A percentile compares a stretch with the other conserved stretches of the same genome.
Evolutionary conservation across 2,888 invertebrate genomes (phyloP).

Genomic region (Dendrolimus houi): DNA sequence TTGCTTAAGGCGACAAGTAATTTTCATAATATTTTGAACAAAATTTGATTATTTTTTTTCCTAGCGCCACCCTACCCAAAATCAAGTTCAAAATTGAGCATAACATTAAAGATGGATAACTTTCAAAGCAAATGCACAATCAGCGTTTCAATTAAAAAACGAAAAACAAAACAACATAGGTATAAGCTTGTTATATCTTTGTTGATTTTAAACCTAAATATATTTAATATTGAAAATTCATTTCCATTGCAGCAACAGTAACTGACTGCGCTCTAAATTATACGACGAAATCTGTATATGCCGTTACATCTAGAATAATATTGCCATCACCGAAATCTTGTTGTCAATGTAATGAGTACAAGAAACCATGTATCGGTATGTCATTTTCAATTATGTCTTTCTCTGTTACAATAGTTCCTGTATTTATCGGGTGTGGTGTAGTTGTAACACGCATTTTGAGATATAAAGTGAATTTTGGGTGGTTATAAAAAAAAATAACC

Average conservation of each 20-base stretch:
- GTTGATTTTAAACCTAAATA: constrained; percentile 1
- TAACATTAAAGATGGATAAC: constrained; percentile 43
- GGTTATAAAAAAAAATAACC: too few species aligned
- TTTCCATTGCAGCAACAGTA: constrained; percentile 24
- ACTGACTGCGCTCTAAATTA: constrained; percentile 13
- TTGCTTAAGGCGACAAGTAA: constrained; percentile 17
- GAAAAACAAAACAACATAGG: constrained; percentile 29
- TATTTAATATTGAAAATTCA: constrained; percentile 3
- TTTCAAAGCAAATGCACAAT: constrained; percentile 38
- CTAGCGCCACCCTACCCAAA: constrained; percentile 18
- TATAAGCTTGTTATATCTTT: constrained; percentile 8
- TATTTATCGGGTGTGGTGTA: too few species aligned
- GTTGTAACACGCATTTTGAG: too few species aligned
- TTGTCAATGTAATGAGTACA: neutral
- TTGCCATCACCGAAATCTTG: neutral
- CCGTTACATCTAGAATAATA: constrained; percentile 27
- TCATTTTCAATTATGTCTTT: too few species aligned
- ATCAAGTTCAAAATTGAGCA: constrained; percentile 39
- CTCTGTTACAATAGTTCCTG: too few species aligned
- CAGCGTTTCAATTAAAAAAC: constrained; percentile 38
- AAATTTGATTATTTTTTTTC: neutral
- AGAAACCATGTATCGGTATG: neutral
- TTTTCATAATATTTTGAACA: neutral
- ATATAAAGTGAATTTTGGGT: too few species aligned
- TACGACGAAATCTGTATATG: constrained; percentile 25